Percentiles rank a stretch among this genome's conserved stretches.
Conservation (phyloP, 2,888 invertebrate species). For the Litoditis marina region DNA sequence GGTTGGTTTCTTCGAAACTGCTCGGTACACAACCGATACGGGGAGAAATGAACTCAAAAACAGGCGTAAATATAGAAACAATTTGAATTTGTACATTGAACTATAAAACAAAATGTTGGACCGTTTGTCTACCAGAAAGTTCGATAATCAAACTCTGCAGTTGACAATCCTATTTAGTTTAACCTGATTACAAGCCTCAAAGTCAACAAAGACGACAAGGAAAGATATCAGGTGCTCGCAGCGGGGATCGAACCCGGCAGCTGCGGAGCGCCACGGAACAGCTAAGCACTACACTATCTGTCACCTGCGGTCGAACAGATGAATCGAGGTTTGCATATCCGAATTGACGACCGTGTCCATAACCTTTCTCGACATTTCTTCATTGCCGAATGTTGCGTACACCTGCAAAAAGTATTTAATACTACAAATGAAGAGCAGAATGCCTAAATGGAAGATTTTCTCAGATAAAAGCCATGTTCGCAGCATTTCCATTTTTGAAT, state of each 20-base stretch:
- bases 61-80: too few species aligned
- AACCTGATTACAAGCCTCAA: background rate
- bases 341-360: conserved; percentile 8
- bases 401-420: conserved; percentile 10
- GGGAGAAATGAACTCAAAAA: too few species aligned
- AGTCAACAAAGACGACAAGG: background rate
- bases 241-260: background rate
- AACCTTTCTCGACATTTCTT: conserved; percentile 2
- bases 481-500: too few species aligned
- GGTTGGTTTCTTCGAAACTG: too few species aligned
- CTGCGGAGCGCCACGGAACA: background rate
- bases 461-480: too few species aligned
- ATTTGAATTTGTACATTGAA: too few species aligned
- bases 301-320: conserved; percentile 17
- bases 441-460: background rate
- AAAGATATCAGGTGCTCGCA: background rate
- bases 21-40: too few species aligned
- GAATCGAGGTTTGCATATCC: conserved; percentile 14
- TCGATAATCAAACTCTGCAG: too few species aligned
- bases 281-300: background rate
- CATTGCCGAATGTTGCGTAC: conserved; percentile 20
- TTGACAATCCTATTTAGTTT: too few species aligned
- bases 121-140: too few species aligned
- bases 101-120: too few species aligned
- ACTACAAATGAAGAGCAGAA: background rate